These are phyloP conservation scores for Capitulum mitella DNA, from an alignment of 2,888 invertebrate species.

Conservation along the genomic window DNA sequence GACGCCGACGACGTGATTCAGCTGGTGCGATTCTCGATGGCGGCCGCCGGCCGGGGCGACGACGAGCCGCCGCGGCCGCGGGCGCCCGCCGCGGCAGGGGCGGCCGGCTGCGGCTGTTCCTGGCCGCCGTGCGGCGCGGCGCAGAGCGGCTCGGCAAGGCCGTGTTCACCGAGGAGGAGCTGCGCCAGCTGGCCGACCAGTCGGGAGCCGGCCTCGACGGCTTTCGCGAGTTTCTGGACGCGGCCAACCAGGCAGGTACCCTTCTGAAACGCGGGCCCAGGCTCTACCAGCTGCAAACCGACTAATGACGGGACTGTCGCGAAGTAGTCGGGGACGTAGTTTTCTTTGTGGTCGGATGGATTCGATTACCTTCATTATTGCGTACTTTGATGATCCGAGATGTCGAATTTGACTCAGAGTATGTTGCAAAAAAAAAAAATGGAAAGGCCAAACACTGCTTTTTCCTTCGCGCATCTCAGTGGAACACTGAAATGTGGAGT, in stretches of 20 bases:
- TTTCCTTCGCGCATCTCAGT: too few species aligned
- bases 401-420: too few species aligned
- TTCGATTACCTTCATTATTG: too few species aligned
- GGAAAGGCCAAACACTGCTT: too few species aligned
- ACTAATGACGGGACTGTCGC: too few species aligned
- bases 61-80: conserved; percentile 50
- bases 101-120: conserved; percentile 60
- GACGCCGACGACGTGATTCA: conserved; percentile 83
- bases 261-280: conserved; percentile 71
- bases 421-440: too few species aligned
- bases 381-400: too few species aligned
- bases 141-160: conserved; percentile 60
- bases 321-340: too few species aligned
- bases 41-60: conserved; percentile 68
- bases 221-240: conserved; percentile 62
- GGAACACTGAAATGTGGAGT: too few species aligned
- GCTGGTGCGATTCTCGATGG: conserved; percentile 69
- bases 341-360: too few species aligned
- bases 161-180: conserved; percentile 65
- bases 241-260: conserved; percentile 76
- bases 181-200: conserved; percentile 62
- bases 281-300: conserved; percentile 55
- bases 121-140: conserved; percentile 58
- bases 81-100: not conserved
- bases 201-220: conserved; percentile 58